Evolutionary conservation across 2,888 invertebrate species (phyloP), one percentile per base, ranked within the genome.

Genomic region (Dendrolimus houi): DNA sequence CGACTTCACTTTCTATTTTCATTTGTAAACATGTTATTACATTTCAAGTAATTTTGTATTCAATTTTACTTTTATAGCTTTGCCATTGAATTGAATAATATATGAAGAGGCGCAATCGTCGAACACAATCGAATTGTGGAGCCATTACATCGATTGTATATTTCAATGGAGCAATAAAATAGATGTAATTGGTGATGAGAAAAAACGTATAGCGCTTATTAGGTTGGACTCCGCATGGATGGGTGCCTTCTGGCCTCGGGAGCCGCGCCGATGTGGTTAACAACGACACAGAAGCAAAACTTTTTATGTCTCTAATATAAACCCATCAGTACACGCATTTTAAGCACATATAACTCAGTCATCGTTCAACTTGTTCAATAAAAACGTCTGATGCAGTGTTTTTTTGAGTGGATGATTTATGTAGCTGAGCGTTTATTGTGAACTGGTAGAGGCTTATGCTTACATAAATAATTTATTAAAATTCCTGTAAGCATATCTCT

Each of bases 111-210:
- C 72, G 74, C 68, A 73, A 64, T 63, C 66, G 62, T 68, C 66
- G 68, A 65, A 65, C 71, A 78, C 76, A 83, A 83, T 81, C 77
- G 73, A 75, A 80, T 81, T 77, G 78, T 79, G 64, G 68, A 78
- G 75, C 75, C 70, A 79, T 79, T 82, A 80, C 73, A 74, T 74
- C 72, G 77, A 81, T 80, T 80, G 77, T 78, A 70, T 79, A 77
- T 65, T 81, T 79, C 77, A 85, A 84, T 81, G 69, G 79, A 73
- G 69, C 75, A 76, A 79, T 81, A 79, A 79, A 83, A 81, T 79
- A 81, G 72, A 77, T 75, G 79, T 84, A 85, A 85, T 84, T 86
- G 81, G 78, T 76, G 68, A 75, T 71, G 74, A 72, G 72, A 76
- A 84, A 84, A 85, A 84, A 81, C 71, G 74, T 77, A 75, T 72